Evolutionary conservation across 1,140 invertebrate species (phyloP).

Genomic region (Protaetia brevitarsis): DNA sequence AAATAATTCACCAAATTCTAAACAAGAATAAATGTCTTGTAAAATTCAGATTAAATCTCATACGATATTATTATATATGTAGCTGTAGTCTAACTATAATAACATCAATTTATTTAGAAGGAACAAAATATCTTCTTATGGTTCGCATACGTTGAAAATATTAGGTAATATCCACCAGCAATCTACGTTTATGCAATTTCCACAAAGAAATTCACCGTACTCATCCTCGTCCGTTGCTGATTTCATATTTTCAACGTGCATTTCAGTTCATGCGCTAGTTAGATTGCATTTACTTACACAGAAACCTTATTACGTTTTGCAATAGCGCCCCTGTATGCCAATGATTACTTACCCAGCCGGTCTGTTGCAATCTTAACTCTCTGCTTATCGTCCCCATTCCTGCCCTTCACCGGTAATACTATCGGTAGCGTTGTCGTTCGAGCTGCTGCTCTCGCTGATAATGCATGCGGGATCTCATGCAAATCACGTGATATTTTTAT

Average conservation of each 20-base stretch:
- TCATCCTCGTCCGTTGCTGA: not conserved
- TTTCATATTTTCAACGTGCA: not conserved
- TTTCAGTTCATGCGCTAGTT: not conserved
- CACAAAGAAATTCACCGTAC: not conserved
- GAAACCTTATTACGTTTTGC: not conserved
- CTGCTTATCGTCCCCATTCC: not conserved
- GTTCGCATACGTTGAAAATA: not conserved
- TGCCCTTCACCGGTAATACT: not conserved
- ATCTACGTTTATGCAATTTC: not conserved
- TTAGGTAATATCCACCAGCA: not conserved
- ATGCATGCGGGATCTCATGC: not conserved
- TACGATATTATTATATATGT: too few species aligned
- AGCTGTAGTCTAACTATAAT: too few species aligned
- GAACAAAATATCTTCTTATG: not conserved
- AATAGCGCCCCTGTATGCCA: not conserved
- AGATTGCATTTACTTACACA: not conserved
- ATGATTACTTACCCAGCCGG: not conserved
- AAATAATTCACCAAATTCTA: too few species aligned
- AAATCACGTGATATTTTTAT: slow-evolving; percentile 11
- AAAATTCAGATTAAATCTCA: too few species aligned
- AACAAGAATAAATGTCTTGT: too few species aligned
- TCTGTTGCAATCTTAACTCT: not conserved
- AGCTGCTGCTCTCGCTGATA: not conserved
- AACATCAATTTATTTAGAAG: not conserved
- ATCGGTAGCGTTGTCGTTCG: not conserved